Evolutionary conservation across 2,113 vertebrate species (phyloP), one percentile per base, ranked within the genome.

Genomic region (Perca flavescens): DNA sequence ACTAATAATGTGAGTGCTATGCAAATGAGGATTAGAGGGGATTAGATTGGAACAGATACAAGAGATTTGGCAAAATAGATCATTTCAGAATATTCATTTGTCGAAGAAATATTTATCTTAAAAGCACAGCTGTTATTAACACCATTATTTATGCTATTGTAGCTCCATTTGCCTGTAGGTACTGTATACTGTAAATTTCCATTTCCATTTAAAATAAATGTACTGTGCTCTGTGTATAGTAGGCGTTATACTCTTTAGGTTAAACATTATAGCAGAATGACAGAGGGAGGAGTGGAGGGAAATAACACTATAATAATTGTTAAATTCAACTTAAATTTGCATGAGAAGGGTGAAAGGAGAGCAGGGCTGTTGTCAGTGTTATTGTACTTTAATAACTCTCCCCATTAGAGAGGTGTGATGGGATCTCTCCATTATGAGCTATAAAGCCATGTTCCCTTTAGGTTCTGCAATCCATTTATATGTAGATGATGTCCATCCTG

Each of bases 391-490:
- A 95, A 96, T 96, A 96, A 95, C 94, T 91, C 91, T 95, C 92
- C 92, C 88, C 79, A 94, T 94, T 95, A 94, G 89, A 89, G 90
- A 88, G 22, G 83, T 87, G 77, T 92, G 92, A 96, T 94, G 93
- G 73, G 89, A 94, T 95, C 88, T 94, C 84, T 85, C 86, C 82
- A 91, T 94, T 95, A 95, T 90, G 86, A 87, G 87, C 84, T 86
- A 83, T 89, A 92, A 95, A 94, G 84, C 64, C 70, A 78, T 88
- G 61, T 68, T 91, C 87, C 92, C 92, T 92, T 95, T 83, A 93
- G 92, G 92, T 95, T 92, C 86, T 90, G 90, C 80, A 94, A 89
- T 80, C 90, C 94, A 96, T 97, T 97, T 96, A 95, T 93, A 96
- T 96, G 94, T 90, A 96, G 95, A 97, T 97, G 92, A 95, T 90